Evolutionary conservation across 2,113 vertebrate species (phyloP), one percentile per base, ranked within the genome.

Genomic region (Speoplatyrhinus poulsoni): DNA sequence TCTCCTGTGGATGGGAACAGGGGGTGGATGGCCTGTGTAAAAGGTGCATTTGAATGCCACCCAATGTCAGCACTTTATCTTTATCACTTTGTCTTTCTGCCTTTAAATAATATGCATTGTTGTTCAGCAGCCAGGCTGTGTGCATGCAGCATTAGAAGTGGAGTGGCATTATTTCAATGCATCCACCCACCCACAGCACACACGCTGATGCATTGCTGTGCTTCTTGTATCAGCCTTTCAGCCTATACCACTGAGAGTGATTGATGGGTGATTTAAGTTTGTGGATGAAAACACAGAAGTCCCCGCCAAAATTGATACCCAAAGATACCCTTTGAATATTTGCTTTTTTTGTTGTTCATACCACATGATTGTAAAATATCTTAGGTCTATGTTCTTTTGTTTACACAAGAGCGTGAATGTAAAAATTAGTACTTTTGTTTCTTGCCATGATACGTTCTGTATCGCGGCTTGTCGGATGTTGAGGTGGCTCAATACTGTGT

Each of bases 21-120:
- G 58, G 63, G 70, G 59, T 56, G 62, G 73, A 74, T 63, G 52
- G 77, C 70, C 85, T 88, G 79, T 71, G 52, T 69, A 74, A 62
- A 69, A 82, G 77, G 79, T 84, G 79, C 76, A 80, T 86, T 79
- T 82, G 52, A 85, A 87, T 82, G 81, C 79, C 78, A 75, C 63
- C 63, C 81, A 65, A 17, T 77, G 81, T 87, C 84, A 82, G 87
- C 84, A 82, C 73, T 84, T 87, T 85, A 46, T 63, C 70, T 77
- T n/a, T n/a, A n/a, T n/a, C n/a, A n/a, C n/a, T n/a, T n/a, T 61
- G 69, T 74, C 62, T 77, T 53, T 60, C 70, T 56, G 70, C 26
- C 65, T 87, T 75, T 59, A 72, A 77, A 64, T 85, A 53, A 66
- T 85, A 53, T 82, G 67, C 75, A 76, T 85, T 65, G 54, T 19